Evolutionary conservation across 2,797 vertebrate genomes (phyloP).

Genomic region (Nannoperca obscura): DNA sequence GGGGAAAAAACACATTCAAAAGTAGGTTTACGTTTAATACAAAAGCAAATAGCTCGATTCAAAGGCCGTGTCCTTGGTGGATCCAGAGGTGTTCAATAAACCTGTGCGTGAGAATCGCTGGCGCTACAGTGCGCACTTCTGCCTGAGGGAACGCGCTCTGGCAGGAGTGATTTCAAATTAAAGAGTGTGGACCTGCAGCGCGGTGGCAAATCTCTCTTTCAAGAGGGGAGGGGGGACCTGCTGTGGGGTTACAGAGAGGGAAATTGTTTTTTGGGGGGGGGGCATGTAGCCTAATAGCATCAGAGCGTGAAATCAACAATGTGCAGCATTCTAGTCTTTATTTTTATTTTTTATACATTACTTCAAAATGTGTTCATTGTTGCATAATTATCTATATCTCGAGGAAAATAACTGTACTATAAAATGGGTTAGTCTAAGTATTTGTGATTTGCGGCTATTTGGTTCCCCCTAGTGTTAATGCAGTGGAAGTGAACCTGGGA

Average conservation of each 20-base stretch:
- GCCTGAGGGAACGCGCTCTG: slow-evolving; percentile 15
- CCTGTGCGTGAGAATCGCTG: slow-evolving; percentile 5
- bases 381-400: neutral
- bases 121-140: slow-evolving; percentile 26
- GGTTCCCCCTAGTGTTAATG: slow-evolving; percentile 69
- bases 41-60: slow-evolving; percentile 2
- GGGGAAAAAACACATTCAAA: neutral
- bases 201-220: slow-evolving; percentile 29
- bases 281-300: slow-evolving; percentile 1
- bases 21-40: neutral
- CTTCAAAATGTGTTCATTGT: slow-evolving; percentile 6
- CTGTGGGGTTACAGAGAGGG: slow-evolving; percentile 14
- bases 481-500: slow-evolving; percentile 32
- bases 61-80: slow-evolving; percentile 32
- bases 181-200: slow-evolving; percentile 62
- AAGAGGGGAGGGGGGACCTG: neutral
- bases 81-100: slow-evolving; percentile 22
- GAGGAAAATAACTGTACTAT: neutral
- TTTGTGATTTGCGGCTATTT: slow-evolving; percentile 15
- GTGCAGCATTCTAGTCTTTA: neutral
- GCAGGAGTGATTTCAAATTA: slow-evolving; percentile 55
- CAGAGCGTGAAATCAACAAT: slow-evolving; percentile 4
- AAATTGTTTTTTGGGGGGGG: neutral
- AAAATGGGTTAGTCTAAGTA: neutral
- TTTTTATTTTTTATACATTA: neutral